Conservation (phyloP, 2,888 invertebrate genomes). For the Petrolisthes manimaculis region DNA sequence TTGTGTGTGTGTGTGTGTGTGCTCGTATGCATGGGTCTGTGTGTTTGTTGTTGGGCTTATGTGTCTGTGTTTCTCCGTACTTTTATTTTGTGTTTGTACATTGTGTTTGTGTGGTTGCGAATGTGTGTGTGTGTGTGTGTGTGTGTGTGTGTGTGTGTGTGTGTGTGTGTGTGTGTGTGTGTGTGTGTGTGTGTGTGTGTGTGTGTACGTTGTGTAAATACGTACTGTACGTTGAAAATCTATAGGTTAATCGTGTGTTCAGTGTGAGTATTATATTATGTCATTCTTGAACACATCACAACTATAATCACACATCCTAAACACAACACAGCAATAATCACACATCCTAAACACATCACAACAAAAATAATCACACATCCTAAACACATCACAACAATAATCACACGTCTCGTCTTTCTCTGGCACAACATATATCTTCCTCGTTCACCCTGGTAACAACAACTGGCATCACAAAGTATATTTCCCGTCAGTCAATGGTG, state of each 20-base stretch:
- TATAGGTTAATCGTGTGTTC: not conserved
- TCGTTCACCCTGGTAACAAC: no score
- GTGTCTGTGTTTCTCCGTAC: not conserved
- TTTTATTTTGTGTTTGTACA: not conserved
- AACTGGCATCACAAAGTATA: no score
- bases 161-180: not conserved
- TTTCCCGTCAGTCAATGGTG: no score
- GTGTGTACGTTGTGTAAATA: not conserved
- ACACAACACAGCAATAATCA: no score
- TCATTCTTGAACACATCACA: no score
- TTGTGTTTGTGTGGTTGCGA: not conserved
- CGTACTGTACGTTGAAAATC: not conserved
- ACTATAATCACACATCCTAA: no score
- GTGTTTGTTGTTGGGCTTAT: not conserved
- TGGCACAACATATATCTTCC: no score
- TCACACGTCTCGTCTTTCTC: no score
- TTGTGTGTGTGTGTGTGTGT: constrained; percentile 1
- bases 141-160: not conserved
- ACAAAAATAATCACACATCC: no score
- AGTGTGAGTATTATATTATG: not conserved
- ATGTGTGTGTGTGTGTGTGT: not conserved
- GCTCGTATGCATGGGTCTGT: not conserved
- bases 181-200: not conserved
- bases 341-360: no score
- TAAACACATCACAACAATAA: no score